phyloP scores from a whole-genome alignment of 2,113 vertebrate genomes.

The Megaceryle torquata region DNA sequence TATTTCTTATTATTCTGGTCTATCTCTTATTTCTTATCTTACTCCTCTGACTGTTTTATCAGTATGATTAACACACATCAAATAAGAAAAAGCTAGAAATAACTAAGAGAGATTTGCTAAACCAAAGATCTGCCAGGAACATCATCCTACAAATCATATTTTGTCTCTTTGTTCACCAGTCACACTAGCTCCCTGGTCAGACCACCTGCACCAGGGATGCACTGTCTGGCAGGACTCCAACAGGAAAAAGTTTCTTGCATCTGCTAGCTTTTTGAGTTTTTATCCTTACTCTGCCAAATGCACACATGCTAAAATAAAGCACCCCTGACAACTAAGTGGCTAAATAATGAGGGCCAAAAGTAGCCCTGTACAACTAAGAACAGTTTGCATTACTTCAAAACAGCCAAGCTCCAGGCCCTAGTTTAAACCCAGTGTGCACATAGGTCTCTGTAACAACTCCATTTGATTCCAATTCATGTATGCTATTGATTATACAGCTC shows the following conservation, averaged over 20 bases:
- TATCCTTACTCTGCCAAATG: neutral
- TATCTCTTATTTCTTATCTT: neutral
- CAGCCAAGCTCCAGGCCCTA: neutral
- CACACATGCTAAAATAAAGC: neutral
- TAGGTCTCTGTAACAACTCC: neutral
- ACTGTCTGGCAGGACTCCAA: neutral
- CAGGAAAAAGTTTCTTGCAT: neutral
- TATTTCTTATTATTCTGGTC: too few relatives aligned
- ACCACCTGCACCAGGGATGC: neutral
- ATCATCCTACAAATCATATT: neutral
- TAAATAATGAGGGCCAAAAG: neutral
- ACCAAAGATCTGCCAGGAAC: neutral
- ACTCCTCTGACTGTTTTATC: neutral
- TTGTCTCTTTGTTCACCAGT: neutral
- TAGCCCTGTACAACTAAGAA: neutral
- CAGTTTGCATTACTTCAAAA: neutral
- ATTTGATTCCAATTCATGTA: neutral
- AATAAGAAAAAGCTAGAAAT: neutral
- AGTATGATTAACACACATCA: accelerated
- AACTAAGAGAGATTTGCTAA: neutral
- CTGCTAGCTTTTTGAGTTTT: neutral
- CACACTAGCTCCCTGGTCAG: neutral
- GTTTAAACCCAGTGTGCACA: neutral
- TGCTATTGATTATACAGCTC: neutral
- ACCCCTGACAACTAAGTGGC: neutral